Base-by-base conservation (phyloP, 1,140 invertebrate genomes). In the Microplitis mediator region DNA sequence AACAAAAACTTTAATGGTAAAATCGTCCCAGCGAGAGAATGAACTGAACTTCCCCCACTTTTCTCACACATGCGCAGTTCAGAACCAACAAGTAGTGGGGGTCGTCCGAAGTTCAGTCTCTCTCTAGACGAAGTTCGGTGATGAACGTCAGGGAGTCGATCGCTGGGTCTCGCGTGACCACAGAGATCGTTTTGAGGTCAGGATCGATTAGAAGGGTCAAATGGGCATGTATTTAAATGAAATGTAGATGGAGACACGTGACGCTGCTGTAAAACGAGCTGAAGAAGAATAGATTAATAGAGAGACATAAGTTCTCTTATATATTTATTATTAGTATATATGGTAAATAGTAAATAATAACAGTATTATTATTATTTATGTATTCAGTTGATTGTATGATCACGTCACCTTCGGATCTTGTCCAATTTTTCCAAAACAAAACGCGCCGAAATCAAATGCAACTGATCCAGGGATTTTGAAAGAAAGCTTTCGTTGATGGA, bases 361-460 rank as follows among this genome's bases (percentile, higher is more conserved):
- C 54, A 5, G 35, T 63, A 60, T 61, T 54, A 23, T 13, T 52
- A 6, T 68, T 71, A 23, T 65, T 66, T 36, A 66, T 73, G 32
- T 73, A 23, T 62, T 52, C 51, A 36, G 32, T 45, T 34, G 69
- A 77, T 74, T 80, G 76, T 23, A 23, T 23, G 39, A 45, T 45
- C 6, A 45, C 66, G 76, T 87, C 85, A 87, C 85, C 85, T 87
- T 85, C 83, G 83, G 76, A 85, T 84, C 74, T 86, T 85, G 81
- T 87, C 85, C 84, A 87, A 84, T 76, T 80, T 85, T 80, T 87
- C 85, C 85, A 87, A 86, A 86, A 87, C 83, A 86, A 85, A 86
- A 86, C 85, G 85, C 79, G 85, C 80, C 83, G 85, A 87, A 84
- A 87, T 87, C 84, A 87, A 86, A 87, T 87, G 84, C 83, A 87